A percentile compares a stretch with the other conserved stretches of the same genome.
Evolutionary conservation across 2,113 vertebrate species (phyloP).

Genomic region (western clawed frog (Xenopus tropicalis)): UCB_Xtro_10.0 CM004447.2:31700501-31701000

Average conservation of each 20-base stretch:
- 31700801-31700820: slow-evolving; percentile 12
- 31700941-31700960: not conserved
- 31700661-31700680: not conserved
- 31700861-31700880: not conserved
- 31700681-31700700: not conserved
- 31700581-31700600: not conserved
- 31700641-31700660: slow-evolving; percentile 1
- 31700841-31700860: slow-evolving; percentile 1
- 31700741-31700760: slow-evolving; percentile 20
- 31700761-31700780: slow-evolving; percentile 3
- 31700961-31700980: not conserved
- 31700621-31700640: not conserved
- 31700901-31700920: not conserved
- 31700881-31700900: not conserved
- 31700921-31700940: not conserved
- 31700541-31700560: slow-evolving; percentile 1
- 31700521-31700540: slow-evolving; percentile 9
- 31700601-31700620: not conserved
- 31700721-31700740: slow-evolving; percentile 10
- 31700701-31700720: not conserved
- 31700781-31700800: slow-evolving; percentile 15
- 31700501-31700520: not conserved
- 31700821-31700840: slow-evolving; percentile 1
- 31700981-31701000: not conserved
- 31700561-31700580: not conserved